Percentiles rank a stretch among this genome's conserved stretches.
These are phyloP conservation scores for Plecturocebus donacophilus DNA, from an alignment of 2,113 vertebrate species.

Conservation along the genomic window DNA sequence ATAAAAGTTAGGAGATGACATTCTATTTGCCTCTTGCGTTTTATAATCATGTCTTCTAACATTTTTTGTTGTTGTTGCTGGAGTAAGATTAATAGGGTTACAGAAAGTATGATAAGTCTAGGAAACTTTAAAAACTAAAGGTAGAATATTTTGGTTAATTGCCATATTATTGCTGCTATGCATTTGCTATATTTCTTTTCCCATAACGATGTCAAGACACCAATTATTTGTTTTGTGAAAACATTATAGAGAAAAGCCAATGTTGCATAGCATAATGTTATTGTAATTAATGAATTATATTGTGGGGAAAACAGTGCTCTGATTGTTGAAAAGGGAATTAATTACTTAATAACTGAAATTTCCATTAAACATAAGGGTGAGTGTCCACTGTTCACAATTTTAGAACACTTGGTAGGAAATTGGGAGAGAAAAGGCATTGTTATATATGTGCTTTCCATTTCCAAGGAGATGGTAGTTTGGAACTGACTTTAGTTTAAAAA, in stretches of 20 bases:
- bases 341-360: constrained; percentile 40
- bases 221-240: constrained; percentile 51
- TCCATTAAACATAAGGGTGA: neutral
- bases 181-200: neutral
- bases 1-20: neutral
- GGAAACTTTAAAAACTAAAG: neutral
- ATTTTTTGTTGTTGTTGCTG: neutral
- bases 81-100: neutral
- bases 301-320: neutral
- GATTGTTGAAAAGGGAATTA: constrained; percentile 20
- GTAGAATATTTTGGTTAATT: neutral
- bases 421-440: neutral
- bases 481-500: neutral
- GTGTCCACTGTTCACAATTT: neutral
- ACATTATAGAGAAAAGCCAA: neutral
- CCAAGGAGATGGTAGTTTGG: neutral
- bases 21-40: neutral
- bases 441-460: neutral
- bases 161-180: neutral
- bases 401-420: neutral
- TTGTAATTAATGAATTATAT: constrained; percentile 41
- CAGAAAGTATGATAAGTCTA: neutral
- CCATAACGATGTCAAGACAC: neutral
- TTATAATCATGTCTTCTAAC: neutral
- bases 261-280: neutral